Conservation (phyloP, 1,140 invertebrate species). For the Pseudomyrmex gracilis region DNA sequence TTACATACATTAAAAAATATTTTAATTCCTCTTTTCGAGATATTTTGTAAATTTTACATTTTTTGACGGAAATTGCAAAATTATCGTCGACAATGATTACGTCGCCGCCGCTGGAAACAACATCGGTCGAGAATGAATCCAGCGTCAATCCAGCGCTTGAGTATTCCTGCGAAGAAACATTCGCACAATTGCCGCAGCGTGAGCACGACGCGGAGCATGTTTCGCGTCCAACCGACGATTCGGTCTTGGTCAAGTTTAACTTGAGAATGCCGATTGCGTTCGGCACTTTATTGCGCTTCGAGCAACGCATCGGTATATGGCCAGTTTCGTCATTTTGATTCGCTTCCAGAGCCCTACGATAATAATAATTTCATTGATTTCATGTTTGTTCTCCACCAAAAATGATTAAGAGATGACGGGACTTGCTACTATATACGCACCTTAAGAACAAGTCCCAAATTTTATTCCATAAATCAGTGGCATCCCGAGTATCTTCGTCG, state of each 20-base stretch:
- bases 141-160: constrained; percentile 48
- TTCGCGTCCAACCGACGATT: constrained; percentile 78
- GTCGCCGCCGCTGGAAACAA: constrained; percentile 31
- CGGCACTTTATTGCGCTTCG: constrained; percentile 75
- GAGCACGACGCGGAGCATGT: constrained; percentile 80
- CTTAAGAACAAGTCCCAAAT: constrained; percentile 83
- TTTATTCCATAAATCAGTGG: constrained; percentile 79
- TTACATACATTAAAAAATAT: too few species aligned
- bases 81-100: too few species aligned
- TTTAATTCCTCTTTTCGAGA: too few species aligned
- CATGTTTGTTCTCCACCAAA: background rate
- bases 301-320: constrained; percentile 80
- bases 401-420: background rate
- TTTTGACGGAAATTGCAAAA: too few species aligned
- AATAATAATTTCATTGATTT: constrained; percentile 18
- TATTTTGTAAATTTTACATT: too few species aligned
- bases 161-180: constrained; percentile 65
- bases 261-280: constrained; percentile 78
- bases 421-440: constrained; percentile 75
- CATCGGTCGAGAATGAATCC: constrained; percentile 5
- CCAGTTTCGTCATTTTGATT: constrained; percentile 80
- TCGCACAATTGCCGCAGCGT: constrained; percentile 79
- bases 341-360: constrained; percentile 73
- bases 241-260: constrained; percentile 80
- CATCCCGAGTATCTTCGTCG: constrained; percentile 53